phyloP scores from a whole-genome alignment of 37 sponge, comb jelly and placozoan species.

The Oopsacas minuta region DNA sequence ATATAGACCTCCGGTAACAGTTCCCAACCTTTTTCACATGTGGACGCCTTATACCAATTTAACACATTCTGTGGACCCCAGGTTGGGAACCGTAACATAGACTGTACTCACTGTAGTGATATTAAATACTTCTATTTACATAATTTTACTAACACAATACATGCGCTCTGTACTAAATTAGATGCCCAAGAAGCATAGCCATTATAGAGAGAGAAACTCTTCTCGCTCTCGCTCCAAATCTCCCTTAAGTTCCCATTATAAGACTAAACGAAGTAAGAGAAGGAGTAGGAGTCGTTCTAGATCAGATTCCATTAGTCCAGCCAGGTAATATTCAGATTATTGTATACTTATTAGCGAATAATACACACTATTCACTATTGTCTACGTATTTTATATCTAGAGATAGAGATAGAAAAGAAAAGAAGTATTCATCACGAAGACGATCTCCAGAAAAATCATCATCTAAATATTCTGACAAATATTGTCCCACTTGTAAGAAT shows the following conservation, averaged over 20 bases:
- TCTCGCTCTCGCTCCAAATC: slow-evolving; percentile 2
- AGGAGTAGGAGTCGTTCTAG: slow-evolving; percentile 2
- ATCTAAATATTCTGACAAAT: background rate
- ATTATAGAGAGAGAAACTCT: background rate
- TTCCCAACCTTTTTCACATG: too few relatives aligned
- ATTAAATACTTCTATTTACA: too few relatives aligned
- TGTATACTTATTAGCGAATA: background rate
- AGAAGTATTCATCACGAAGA: background rate
- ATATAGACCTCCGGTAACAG: too few relatives aligned
- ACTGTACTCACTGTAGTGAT: too few relatives aligned
- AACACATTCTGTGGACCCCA: too few relatives aligned
- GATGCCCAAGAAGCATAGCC: slow-evolving; percentile 3
- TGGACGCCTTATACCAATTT: too few relatives aligned
- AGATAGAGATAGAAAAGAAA: background rate
- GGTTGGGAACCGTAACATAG: too few relatives aligned
- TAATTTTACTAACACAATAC: too few relatives aligned
- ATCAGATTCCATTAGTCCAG: background rate
- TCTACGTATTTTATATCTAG: background rate
- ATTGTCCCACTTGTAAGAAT: slow-evolving; percentile 7
- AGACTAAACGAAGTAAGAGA: background rate
- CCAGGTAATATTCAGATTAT: slow-evolving; percentile 3
- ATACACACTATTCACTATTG: background rate
- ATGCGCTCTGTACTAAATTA: too few relatives aligned
- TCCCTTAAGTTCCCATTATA: background rate
- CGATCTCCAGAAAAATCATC: background rate